Evolutionary conservation across 1,140 invertebrate genomes (phyloP).

Genomic region (Rhopalosiphum padi): DNA sequence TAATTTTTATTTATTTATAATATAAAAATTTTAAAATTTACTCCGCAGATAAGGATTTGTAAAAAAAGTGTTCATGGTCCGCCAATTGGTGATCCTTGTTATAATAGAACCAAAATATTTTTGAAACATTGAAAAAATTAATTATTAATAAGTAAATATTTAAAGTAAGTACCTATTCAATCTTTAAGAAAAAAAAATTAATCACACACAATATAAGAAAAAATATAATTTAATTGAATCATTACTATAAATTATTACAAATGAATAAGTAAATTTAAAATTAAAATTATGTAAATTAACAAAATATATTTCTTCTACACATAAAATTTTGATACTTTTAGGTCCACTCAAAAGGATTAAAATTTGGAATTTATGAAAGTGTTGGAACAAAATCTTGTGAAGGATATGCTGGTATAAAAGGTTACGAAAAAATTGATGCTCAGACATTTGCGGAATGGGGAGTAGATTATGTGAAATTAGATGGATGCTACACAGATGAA

Average conservation of each 20-base stretch:
- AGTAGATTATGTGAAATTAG: conserved; percentile 95
- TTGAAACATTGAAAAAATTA: not conserved
- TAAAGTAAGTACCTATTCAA: not conserved
- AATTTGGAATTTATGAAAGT: conserved; percentile 97
- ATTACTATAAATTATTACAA: not conserved
- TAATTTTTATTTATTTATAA: too few relatives aligned
- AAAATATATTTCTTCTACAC: not conserved
- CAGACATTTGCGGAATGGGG: conserved; percentile 93
- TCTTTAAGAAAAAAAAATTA: not conserved
- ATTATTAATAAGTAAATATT: not conserved
- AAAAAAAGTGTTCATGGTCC: too few relatives aligned
- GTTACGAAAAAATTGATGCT: conserved; percentile 84
- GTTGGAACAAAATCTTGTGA: conserved; percentile 94
- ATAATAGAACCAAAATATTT: too few relatives aligned
- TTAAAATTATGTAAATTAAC: not conserved
- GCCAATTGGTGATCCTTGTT: too few relatives aligned
- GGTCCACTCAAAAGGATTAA: conserved; percentile 92
- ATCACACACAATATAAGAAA: not conserved
- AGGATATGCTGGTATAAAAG: conserved; percentile 92
- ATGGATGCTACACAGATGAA: conserved; percentile 87
- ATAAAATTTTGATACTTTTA: conserved; percentile 64
- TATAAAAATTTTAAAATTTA: too few relatives aligned
- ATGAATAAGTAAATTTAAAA: not conserved
- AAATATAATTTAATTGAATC: not conserved
- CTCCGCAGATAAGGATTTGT: too few relatives aligned